These are phyloP conservation scores for Spialia ferax DNA, from an alignment of 2,888 invertebrate species.

Conservation along the genomic window DNA sequence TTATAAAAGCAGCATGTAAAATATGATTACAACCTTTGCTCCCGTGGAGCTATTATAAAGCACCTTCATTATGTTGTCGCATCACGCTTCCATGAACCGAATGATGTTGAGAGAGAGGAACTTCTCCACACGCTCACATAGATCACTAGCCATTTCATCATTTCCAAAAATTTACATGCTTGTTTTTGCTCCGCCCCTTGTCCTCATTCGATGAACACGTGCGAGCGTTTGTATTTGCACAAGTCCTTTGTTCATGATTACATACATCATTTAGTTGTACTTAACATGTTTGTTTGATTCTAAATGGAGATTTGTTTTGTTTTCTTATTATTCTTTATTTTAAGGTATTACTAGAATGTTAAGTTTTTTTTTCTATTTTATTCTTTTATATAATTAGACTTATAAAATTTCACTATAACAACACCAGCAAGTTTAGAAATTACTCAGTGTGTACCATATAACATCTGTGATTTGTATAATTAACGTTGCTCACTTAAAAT, in stretches of 20 bases:
- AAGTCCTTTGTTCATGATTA: constrained; percentile 45
- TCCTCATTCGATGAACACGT: not conserved
- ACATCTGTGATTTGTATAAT: constrained; percentile 68
- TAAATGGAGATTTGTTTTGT: constrained; percentile 50
- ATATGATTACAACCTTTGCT: constrained; percentile 4
- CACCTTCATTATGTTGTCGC: constrained; percentile 2
- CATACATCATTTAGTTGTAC: constrained; percentile 70
- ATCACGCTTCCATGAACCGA: too few species aligned
- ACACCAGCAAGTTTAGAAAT: constrained; percentile 5
- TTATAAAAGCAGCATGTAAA: constrained; percentile 49
- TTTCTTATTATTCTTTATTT: constrained; percentile 46
- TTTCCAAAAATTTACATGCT: too few species aligned
- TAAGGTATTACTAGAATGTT: constrained; percentile 43
- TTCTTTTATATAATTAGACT: constrained; percentile 48
- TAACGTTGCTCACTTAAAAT: constrained; percentile 78
- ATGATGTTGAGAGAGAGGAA: too few species aligned
- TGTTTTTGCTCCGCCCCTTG: too few species aligned
- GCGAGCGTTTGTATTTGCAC: constrained; percentile 28
- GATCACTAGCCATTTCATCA: not conserved
- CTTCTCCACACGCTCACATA: not conserved
- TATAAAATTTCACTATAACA: constrained; percentile 23
- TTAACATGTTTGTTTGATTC: constrained; percentile 52
- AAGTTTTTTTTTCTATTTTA: constrained; percentile 48
- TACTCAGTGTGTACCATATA: constrained; percentile 14
- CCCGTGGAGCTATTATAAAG: not conserved